Evolutionary conservation across 2,113 vertebrate genomes (phyloP).

Genomic region (Chaetodon trifascialis): DNA sequence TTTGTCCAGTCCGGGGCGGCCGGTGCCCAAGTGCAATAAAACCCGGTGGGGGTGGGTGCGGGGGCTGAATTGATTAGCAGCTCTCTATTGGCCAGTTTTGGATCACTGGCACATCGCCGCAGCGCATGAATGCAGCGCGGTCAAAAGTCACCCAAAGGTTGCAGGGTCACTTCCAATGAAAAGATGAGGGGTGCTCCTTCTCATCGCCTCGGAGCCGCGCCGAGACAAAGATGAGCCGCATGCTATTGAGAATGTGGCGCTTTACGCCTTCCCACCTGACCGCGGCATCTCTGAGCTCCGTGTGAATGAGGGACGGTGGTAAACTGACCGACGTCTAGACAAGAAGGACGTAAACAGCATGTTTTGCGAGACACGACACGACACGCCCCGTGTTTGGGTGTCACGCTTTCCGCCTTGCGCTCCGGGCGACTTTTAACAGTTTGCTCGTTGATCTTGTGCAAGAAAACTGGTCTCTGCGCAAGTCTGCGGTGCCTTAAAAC

Average conservation of each 20-base stretch:
- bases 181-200: conserved; percentile 76
- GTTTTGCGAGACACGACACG: conserved; percentile 56
- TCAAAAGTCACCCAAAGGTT: conserved; percentile 84
- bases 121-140: conserved; percentile 77
- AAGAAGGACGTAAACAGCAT: conserved; percentile 66
- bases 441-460: not conserved
- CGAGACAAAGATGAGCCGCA: conserved; percentile 73
- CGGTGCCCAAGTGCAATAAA: conserved; percentile 68
- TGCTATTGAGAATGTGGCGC: conserved; percentile 70
- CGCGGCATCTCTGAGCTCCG: conserved; percentile 77
- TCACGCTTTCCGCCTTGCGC: not conserved
- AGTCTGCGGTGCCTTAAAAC: not conserved
- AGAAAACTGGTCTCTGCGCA: not conserved
- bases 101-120: conserved; percentile 56
- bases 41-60: conserved; percentile 26
- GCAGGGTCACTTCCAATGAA: conserved; percentile 81
- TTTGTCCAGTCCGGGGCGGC: conserved; percentile 65
- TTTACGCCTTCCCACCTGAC: conserved; percentile 81
- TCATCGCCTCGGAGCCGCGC: conserved; percentile 61
- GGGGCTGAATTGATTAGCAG: conserved; percentile 75
- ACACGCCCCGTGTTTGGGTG: conserved; percentile 62
- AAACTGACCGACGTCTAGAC: conserved; percentile 78
- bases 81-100: conserved; percentile 71
- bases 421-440: not conserved
- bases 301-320: conserved; percentile 75